Base-by-base conservation (phyloP, 1,140 invertebrate species). In the Armadillidium nasatum region DNA sequence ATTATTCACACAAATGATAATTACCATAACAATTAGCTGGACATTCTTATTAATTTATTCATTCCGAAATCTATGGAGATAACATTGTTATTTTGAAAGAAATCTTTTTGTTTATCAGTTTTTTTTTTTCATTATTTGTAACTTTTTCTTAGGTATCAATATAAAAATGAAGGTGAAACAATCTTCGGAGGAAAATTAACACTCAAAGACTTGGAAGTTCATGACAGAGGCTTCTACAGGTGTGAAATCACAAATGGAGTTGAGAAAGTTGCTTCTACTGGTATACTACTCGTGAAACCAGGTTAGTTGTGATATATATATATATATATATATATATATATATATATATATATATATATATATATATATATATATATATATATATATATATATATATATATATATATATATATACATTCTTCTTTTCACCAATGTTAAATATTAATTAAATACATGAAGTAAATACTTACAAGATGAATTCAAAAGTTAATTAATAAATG, bases 151-250 rank as follows among this genome's bases (percentile, higher is more conserved):
- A 80, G 79, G 69, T 78, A 76, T 71, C 21, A 76, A 23, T 45
- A 76, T 19, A 76, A 80, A 66, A 68, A 71, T 10, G 72, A 72
- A 71, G 75, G 68, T 7, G 69, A 73, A 19, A 74, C 23, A 6
- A 69, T 80, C 11, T 76, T 74, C 54, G 85, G 84, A 0, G 88
- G 88, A 0, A 83, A 85, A 23, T 84, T 93, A 22, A 86, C 87
- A 70, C 90, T 93, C 75, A 84, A 83, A 46, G 86, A 88, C 72
- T 81, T 91, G 60, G 89, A 91, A 77, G 85, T 87, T 15, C 88
- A 89, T 75, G 91, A 93, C 83, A 87, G 87, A 46, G 91, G 90
- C 21, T 90, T 88, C 84, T 91, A 92, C 82, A 87, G 87, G n/a
- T 92, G 91, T 84, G 87, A 88, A 75, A 90, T 88, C 0, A 84